A percentile compares a stretch with the other conserved stretches of the same genome.
phyloP scores from a whole-genome alignment of 2,113 vertebrate genomes.

The Sakesphorus luctuosus region DNA sequence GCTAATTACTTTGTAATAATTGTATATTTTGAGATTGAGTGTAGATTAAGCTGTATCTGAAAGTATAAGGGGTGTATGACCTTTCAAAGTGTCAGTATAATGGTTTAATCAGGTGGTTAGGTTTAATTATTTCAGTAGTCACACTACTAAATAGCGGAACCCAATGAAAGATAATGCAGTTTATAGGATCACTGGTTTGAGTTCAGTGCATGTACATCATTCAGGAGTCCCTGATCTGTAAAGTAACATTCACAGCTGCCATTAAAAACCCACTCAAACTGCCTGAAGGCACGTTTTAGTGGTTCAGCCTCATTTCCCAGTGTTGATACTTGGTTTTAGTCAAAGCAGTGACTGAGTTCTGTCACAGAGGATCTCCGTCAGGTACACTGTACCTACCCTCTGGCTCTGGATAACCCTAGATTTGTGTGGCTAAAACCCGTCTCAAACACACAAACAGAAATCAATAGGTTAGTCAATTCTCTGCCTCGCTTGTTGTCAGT shows the following conservation, averaged over 20 bases:
- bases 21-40: neutral
- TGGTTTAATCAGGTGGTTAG: slow-evolving; percentile 1
- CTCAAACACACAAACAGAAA: neutral
- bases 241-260: neutral
- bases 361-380: slow-evolving; percentile 30
- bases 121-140: neutral
- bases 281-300: neutral
- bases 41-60: neutral
- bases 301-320: neutral
- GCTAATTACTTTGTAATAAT: neutral
- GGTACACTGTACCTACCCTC: slow-evolving; percentile 1
- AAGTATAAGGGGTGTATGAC: neutral
- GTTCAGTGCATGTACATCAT: neutral
- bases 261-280: neutral
- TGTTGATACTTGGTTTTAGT: neutral
- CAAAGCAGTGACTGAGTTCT: slow-evolving; percentile 30
- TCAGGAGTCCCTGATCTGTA: neutral
- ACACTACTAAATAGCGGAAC: neutral
- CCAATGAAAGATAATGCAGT: neutral
- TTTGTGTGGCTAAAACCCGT: neutral
- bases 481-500: neutral
- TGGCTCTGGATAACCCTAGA: slow-evolving; percentile 12
- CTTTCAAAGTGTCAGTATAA: neutral
- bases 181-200: neutral
- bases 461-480: slow-evolving; percentile 30